Base-by-base conservation (phyloP, 2,113 vertebrate genomes). In the human region DNA sequence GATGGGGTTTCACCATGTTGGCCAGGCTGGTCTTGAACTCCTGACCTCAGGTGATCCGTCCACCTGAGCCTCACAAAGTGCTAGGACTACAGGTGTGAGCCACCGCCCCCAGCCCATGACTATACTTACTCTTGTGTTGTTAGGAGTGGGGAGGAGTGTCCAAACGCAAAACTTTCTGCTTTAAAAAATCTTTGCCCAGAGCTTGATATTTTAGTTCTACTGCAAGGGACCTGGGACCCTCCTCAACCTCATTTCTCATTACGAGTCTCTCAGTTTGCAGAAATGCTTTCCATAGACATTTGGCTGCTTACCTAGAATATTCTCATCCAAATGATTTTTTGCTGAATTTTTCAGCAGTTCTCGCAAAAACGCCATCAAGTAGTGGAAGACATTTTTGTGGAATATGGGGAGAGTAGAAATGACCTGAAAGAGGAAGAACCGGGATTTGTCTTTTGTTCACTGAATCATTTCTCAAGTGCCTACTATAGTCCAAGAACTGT, bases 381-480 rank as follows among this genome's bases (percentile, higher is more conserved):
- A 99, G 11, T 98, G 98, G 98, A 99, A 99, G 6, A 99, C 99
- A 11, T 99, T 99, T 99, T 98, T 99, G 98, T 99, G 99, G 98
- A 99, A 99, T 75, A 16, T 92, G 88, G 99, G 99, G 97, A 99
- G 98, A 92, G 81, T 97, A 89, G 98, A 98, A 98, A 99, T 98
- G 75, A 99, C 98, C 99, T 99, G 97, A 61, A 93, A 97, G 45
- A 94, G 45, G 84, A 40, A 59, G 86, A 94, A 92, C 0, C 57
- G 55, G n/a, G 18, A 78, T 83, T 93, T 93, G 22, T 64, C 18
- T 48, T 85, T 91, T 20, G 25, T 94, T 89, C 27, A 70, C n/a
- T 76, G 27, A 75, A 5, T 82, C 48, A 38, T 86, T 64, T 88
- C 64, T 75, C 72, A 84, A 70, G 35, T 73, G 75, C 48, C n/a